Evolutionary conservation across 1,140 invertebrate species (phyloP).

Genomic region (Bilobella aurantiaca): DNA sequence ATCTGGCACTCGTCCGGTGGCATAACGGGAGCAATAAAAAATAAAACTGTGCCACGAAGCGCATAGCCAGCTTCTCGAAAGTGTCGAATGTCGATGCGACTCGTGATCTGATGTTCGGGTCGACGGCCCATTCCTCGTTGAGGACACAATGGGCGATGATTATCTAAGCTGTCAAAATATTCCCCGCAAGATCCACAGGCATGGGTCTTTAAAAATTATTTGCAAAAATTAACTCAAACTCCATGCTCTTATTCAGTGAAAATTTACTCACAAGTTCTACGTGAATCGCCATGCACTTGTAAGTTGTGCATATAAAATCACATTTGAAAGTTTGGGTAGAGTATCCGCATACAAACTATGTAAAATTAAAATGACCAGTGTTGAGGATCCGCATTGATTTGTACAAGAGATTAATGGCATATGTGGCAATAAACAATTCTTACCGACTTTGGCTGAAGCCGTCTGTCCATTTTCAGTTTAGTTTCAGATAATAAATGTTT

Average conservation of each 20-base stretch:
- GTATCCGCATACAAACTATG: background rate
- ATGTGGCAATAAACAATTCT: too few species aligned
- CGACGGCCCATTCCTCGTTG: background rate
- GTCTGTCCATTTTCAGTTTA: background rate
- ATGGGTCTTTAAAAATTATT: background rate
- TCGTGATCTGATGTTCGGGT: background rate
- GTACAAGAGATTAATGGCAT: too few species aligned
- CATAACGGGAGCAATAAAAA: background rate
- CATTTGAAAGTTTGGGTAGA: background rate
- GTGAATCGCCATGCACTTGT: background rate
- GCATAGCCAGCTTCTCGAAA: background rate
- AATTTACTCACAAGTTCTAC: background rate
- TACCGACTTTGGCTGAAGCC: background rate
- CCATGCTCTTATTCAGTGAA: background rate
- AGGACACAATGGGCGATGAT: background rate
- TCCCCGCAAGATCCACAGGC: background rate
- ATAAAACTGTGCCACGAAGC: background rate
- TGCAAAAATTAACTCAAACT: background rate
- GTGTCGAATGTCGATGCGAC: background rate
- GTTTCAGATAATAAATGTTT: background rate
- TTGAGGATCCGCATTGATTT: too few species aligned
- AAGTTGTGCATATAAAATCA: background rate
- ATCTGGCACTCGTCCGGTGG: background rate
- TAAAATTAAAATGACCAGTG: background rate
- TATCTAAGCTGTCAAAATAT: background rate